Conservation (phyloP, 2,797 vertebrate genomes). For the Bovichtus diacanthus region DNA sequence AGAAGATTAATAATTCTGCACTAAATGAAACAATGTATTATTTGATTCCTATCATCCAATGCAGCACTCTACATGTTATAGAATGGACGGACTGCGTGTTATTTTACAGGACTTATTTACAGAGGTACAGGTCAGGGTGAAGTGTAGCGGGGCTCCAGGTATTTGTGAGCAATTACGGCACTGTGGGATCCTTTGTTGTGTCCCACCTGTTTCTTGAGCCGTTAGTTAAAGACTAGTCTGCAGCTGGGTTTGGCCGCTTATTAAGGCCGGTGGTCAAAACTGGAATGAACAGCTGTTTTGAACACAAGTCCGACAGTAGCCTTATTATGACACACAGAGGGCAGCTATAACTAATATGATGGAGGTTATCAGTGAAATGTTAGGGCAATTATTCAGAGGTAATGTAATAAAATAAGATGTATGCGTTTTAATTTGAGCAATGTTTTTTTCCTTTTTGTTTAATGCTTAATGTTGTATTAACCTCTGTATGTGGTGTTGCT, state of each 20-base stretch:
- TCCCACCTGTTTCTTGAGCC: conserved; percentile 80
- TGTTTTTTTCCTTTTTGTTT: conserved; percentile 2
- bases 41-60: neutral
- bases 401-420: neutral
- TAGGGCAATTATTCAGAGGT: neutral
- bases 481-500: neutral
- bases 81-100: neutral
- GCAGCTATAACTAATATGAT: neutral
- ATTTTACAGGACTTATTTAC: conserved; percentile 15
- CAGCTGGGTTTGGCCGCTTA: conserved; percentile 71
- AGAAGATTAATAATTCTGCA: neutral
- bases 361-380: neutral
- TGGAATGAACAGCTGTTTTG: conserved; percentile 63
- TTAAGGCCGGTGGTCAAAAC: conserved; percentile 68
- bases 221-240: conserved; percentile 70
- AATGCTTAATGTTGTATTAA: neutral
- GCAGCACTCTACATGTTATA: neutral
- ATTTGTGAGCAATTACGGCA: conserved; percentile 73
- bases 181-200: conserved; percentile 81
- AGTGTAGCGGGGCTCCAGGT: conserved; percentile 59
- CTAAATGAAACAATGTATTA: neutral
- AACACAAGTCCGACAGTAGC: conserved; percentile 17
- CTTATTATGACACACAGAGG: conserved; percentile 25
- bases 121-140: conserved; percentile 31
- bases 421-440: neutral